phyloP scores from a whole-genome alignment of 1,140 invertebrate genomes.

The Amphibalanus amphitrite region DNA sequence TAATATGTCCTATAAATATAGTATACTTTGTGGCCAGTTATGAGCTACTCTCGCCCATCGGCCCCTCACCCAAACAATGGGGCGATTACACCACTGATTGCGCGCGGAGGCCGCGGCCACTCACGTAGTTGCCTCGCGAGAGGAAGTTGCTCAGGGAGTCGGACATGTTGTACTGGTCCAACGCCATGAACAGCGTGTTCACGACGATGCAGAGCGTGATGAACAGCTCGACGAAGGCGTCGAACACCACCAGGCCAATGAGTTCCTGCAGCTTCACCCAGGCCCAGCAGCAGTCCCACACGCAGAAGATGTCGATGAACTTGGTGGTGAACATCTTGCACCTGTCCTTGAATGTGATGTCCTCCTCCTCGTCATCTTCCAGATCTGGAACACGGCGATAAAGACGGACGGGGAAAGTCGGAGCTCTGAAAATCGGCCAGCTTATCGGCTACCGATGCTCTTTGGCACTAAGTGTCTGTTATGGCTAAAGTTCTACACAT shows the following conservation, averaged over 20 bases:
- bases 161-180: conserved; percentile 85
- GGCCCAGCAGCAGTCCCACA: conserved; percentile 87
- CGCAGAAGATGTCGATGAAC: conserved; percentile 80
- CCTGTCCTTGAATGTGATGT: conserved; percentile 62
- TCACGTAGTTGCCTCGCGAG: conserved; percentile 64
- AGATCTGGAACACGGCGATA: too few species aligned
- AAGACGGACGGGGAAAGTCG: too few species aligned
- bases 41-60: too few species aligned
- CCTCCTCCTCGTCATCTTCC: conserved; percentile 72
- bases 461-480: too few species aligned
- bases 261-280: conserved; percentile 82
- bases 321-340: conserved; percentile 41
- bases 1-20: too few species aligned
- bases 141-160: conserved; percentile 25
- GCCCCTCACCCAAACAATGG: too few species aligned
- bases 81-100: too few species aligned
- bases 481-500: too few species aligned
- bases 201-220: conserved; percentile 96
- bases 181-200: conserved; percentile 94
- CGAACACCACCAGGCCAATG: conserved; percentile 81
- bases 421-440: too few species aligned
- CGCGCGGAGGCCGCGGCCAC: too few species aligned
- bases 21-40: too few species aligned
- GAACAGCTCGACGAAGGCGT: conserved; percentile 94
- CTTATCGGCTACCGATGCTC: too few species aligned